Base-by-base conservation (phyloP, 92 coral and sea anemone species). In the Parazoanthus darwini region DNA sequence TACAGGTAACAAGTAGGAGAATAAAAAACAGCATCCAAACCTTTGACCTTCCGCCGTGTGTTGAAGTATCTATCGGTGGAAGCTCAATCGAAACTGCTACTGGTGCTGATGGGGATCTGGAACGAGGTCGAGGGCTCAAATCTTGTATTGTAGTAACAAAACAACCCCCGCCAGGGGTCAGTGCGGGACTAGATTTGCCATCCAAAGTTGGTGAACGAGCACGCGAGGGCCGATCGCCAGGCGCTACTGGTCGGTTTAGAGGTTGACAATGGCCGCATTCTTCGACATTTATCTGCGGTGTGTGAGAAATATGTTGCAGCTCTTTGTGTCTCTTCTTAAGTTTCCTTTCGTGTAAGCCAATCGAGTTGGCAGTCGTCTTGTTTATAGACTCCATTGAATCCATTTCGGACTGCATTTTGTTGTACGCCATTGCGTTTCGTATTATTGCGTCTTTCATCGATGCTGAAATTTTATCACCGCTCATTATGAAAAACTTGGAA, bases 361-460 rank as follows among this genome's bases (percentile, higher is more conserved):
- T 23, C 56, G 48, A 14, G 13, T 39, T 76, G 10, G 76, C 29
- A 25, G 76, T 8, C 5, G 38, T 9, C 36, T 71, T 71, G 38
- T 39, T 76, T 51, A 76, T 18, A 39, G 56, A 13, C 80, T 43
- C 18, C 80, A 76, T 76, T 76, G 80, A 76, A 76, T 16, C 56
- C 54, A 76, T 76, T 76, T 76, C 80, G 11, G 48, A 37, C 80
- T 39, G 48, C 26, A 76, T 5, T 76, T 76, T 76, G 80, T 76
- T 76, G 80, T 76, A 23, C 25, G 80, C 80, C 10, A 76, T 76
- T 8, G 48, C 51, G 80, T 76, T 76, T 6, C 80, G 80, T 38
- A 76, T 76, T 56, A 76, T 18, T 43, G 80, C 80, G 51, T 76
- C 80, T 43, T 76, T 76, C 13, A 76, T 22, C n/a, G 80, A 76